Percentiles rank a stretch among this genome's conserved stretches.
Evolutionary conservation across 2,113 vertebrate genomes (phyloP).

Genomic region (Phalacrocorax carbo): DNA sequence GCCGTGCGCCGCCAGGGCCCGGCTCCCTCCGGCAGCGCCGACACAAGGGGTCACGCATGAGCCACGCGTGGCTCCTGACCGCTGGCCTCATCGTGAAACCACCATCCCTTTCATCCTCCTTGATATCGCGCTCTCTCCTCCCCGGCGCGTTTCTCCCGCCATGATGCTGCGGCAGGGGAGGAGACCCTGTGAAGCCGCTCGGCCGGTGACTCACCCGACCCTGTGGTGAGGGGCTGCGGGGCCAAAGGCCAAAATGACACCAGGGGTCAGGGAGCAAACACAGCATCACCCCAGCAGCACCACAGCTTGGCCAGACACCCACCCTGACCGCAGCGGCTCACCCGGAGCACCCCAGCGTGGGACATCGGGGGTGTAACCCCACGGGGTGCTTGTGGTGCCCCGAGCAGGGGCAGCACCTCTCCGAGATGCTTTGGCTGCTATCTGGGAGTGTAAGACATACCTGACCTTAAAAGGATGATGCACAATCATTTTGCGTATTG

Average conservation of each 20-base stretch:
- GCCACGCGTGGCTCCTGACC: not conserved
- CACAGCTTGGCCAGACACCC: fast-evolving
- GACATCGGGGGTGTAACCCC: fast-evolving
- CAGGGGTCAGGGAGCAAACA: fast-evolving
- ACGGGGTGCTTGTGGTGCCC: fast-evolving
- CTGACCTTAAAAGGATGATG: fast-evolving
- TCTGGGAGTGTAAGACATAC: fast-evolving
- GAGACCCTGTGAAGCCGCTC: fast-evolving
- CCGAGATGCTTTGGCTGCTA: fast-evolving
- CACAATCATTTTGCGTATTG: fast-evolving
- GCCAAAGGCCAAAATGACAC: not conserved
- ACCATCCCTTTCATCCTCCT: fast-evolving
- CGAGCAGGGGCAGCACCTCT: not conserved
- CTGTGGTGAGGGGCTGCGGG: fast-evolving
- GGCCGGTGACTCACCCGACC: not conserved
- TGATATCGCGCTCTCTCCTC: fast-evolving
- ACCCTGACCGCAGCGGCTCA: not conserved
- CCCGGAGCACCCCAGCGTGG: fast-evolving
- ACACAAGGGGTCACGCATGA: constrained; percentile 26
- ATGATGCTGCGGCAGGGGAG: fast-evolving
- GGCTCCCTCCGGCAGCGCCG: not conserved
- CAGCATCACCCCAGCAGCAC: fast-evolving
- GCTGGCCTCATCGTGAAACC: fast-evolving
- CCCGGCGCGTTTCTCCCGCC: fast-evolving
- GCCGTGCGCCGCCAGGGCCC: fast-evolving